Base-by-base conservation (phyloP, 2,888 invertebrate genomes). In the Leucozona laternaria region DNA sequence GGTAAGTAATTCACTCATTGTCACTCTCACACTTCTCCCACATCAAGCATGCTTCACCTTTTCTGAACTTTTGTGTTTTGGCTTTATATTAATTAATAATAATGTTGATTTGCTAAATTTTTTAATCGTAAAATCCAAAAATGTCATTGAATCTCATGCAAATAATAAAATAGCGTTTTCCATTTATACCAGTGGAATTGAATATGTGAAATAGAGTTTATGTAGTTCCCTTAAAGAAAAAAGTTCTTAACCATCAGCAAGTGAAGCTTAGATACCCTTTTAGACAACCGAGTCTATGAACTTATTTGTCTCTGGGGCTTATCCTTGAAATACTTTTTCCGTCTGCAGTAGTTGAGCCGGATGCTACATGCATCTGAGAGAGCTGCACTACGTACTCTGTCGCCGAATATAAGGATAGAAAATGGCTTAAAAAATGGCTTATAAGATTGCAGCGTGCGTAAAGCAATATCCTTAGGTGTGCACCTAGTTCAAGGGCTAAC, bases 1-100 rank as follows among this genome's bases (percentile, higher is more conserved):
- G 89, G 89, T 90, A 89, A 87, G 88, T 81, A 53, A 10, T 45
- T 58, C 64, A 28, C 48, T 68, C 62, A 66, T 20, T 34, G 20
- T 40, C 68, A 68, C 66, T 34, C 57, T 62, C 37, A 22, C 31
- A 22, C 15, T 13, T n/a, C 60, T 37, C 40, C 20, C 62, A 77
- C 62, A 77, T 78, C 31, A 58, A 78, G 78, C 86, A 81, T 86
- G 78, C 76, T 68, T 83, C 73, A 79, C 78, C 45, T 28, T 66
- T 53, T 77, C 60, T 28, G 15, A 37, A 55, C 22, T 68, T 48
- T 57, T 70, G 2, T 37, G 15, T 45, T 78, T 77, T 53, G 62
- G 55, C 57, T 34, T 70, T 57, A 10, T 34, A 34, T 1, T 31
- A n/a, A n/a, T n/a, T n/a, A n/a, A n/a, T n/a, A n/a, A 43, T 50